phyloP scores from a whole-genome alignment of 2,888 invertebrate genomes.

The Pyrochroa serraticornis region DNA sequence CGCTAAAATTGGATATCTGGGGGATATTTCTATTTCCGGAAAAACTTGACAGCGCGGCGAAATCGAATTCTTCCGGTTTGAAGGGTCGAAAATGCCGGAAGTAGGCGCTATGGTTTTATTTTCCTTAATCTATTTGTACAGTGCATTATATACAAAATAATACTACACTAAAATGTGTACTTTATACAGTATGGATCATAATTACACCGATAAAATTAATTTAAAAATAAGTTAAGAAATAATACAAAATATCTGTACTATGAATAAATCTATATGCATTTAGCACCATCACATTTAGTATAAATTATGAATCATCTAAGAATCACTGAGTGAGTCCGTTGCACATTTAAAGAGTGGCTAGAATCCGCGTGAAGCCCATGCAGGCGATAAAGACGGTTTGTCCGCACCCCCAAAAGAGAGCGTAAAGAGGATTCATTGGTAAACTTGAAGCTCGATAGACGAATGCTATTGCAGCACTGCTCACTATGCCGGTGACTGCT shows the following conservation, averaged over 20 bases:
- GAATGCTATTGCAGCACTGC: slow-evolving; percentile 92
- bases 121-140: slow-evolving; percentile 46
- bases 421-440: slow-evolving; percentile 89
- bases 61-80: too few species aligned
- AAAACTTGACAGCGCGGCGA: too few species aligned
- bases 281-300: slow-evolving; percentile 56
- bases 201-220: slow-evolving; percentile 27
- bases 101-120: slow-evolving; percentile 25
- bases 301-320: slow-evolving; percentile 33
- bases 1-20: too few species aligned
- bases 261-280: slow-evolving; percentile 43
- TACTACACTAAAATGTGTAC: slow-evolving; percentile 41
- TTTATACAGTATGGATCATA: slow-evolving; percentile 35
- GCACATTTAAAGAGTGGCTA: slow-evolving; percentile 70
- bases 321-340: slow-evolving; percentile 9
- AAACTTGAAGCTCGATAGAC: slow-evolving; percentile 90
- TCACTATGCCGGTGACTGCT: slow-evolving; percentile 84
- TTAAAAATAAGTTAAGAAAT: slow-evolving; percentile 38
- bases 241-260: slow-evolving; percentile 40
- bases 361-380: slow-evolving; percentile 89
- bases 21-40: too few species aligned
- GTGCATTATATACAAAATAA: slow-evolving; percentile 54
- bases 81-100: background rate
- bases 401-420: slow-evolving; percentile 93
- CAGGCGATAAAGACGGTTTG: slow-evolving; percentile 89